Percentiles rank a stretch among this genome's conserved stretches.
phyloP scores from a whole-genome alignment of 1,140 invertebrate genomes.

The Matsumurasca onukii region DNA sequence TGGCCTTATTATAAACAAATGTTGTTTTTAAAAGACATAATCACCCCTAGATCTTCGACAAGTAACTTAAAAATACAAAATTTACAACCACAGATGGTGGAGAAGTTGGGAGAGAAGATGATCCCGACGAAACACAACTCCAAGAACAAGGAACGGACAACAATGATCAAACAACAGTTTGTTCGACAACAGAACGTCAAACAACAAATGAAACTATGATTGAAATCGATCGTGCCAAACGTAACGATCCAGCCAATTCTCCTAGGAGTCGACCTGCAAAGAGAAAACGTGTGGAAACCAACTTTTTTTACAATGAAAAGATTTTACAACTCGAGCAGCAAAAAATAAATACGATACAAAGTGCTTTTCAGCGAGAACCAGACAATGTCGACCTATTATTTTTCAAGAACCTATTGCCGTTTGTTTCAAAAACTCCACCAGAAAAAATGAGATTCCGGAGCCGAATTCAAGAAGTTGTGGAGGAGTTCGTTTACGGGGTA shows the following conservation, averaged over 20 bases:
- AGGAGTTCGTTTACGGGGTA: constrained; percentile 24
- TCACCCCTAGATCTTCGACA: constrained; percentile 18
- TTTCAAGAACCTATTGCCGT: constrained; percentile 25
- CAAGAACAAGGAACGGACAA: too few relatives aligned
- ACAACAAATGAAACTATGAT: too few relatives aligned
- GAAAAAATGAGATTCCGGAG: constrained; percentile 28
- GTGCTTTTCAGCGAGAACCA: constrained; percentile 3
- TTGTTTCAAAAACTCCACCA: constrained; percentile 19
- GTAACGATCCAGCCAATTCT: too few relatives aligned
- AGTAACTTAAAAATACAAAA: constrained; percentile 18
- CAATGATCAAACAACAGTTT: too few relatives aligned
- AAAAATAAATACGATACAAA: constrained; percentile 19
- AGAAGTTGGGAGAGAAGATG: background rate
- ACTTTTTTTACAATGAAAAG: constrained; percentile 21
- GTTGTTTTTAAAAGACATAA: constrained; percentile 3
- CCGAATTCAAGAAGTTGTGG: constrained; percentile 32
- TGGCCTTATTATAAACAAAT: too few relatives aligned
- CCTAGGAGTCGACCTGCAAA: too few relatives aligned
- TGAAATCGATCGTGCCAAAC: background rate
- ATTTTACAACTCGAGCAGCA: constrained; percentile 22
- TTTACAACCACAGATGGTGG: background rate
- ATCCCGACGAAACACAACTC: background rate
- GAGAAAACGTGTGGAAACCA: constrained; percentile 6
- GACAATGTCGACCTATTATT: constrained; percentile 29
- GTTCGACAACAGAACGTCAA: too few relatives aligned